Conservation (phyloP, 2,888 invertebrate species). For the Nomada flava region DNA sequence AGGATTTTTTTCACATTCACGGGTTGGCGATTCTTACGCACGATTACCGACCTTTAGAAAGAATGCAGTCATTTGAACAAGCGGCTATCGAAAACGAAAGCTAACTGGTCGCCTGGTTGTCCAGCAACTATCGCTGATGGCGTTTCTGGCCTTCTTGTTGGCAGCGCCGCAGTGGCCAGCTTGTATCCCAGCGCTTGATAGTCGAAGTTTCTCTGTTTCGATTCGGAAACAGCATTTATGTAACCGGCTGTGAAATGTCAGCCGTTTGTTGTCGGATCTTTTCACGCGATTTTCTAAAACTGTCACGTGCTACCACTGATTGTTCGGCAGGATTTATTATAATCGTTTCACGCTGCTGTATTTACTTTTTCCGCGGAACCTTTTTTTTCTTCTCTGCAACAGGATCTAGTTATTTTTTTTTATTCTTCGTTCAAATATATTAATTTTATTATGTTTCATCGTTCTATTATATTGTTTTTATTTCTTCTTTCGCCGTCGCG, state of each 20-base stretch:
- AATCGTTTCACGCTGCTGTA: no score
- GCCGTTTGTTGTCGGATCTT: constrained; percentile 12
- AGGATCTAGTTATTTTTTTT: no score
- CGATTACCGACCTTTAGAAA: constrained; percentile 60
- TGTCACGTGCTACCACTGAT: neutral
- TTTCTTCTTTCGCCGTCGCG: no score
- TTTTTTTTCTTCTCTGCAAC: no score
- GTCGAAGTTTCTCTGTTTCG: constrained; percentile 47
- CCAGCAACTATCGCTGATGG: constrained; percentile 63
- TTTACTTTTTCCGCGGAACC: no score
- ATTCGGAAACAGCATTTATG: constrained; percentile 49
- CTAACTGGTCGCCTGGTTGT: constrained; percentile 52
- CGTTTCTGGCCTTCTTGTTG: constrained; percentile 56
- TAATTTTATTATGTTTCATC: no score
- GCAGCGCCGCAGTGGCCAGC: constrained; percentile 21
- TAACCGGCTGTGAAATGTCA: constrained; percentile 48
- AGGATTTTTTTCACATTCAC: constrained; percentile 28
- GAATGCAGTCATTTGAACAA: constrained; percentile 61
- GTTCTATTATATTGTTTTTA: no score
- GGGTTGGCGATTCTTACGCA: constrained; percentile 31
- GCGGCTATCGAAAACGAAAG: constrained; percentile 71
- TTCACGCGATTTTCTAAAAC: constrained; percentile 12
- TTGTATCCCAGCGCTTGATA: constrained; percentile 33
- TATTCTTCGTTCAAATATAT: no score
- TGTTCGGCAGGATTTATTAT: no score